Evolutionary conservation across 2,888 invertebrate genomes (phyloP).

Genomic region (Volucella zonaria): DNA sequence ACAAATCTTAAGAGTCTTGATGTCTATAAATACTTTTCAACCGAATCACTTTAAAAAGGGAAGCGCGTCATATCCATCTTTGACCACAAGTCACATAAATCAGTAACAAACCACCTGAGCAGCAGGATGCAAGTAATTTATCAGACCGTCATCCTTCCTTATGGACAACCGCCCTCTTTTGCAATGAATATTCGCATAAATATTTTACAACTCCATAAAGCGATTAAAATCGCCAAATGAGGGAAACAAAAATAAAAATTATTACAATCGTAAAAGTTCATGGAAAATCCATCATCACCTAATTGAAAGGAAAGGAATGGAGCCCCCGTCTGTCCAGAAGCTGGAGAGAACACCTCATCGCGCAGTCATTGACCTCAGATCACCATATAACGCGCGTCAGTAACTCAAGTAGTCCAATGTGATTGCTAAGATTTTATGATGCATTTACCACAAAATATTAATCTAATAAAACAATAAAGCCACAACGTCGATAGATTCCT

Average conservation of each 20-base stretch:
- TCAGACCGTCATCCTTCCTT: background rate
- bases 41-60: background rate
- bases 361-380: slow-evolving; percentile 48
- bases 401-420: slow-evolving; percentile 69
- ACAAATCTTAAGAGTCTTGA: background rate
- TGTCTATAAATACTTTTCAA: background rate
- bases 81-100: slow-evolving; percentile 45
- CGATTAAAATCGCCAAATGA: slow-evolving; percentile 33
- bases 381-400: slow-evolving; percentile 26
- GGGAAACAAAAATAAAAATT: background rate
- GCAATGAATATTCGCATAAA: slow-evolving; percentile 26
- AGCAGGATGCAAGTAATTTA: slow-evolving; percentile 39
- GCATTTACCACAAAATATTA: slow-evolving; percentile 54
- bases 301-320: slow-evolving; percentile 48
- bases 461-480: slow-evolving; percentile 51
- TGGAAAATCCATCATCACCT: slow-evolving; percentile 68
- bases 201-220: slow-evolving; percentile 61
- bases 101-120: slow-evolving; percentile 32
- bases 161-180: background rate
- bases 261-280: slow-evolving; percentile 67
- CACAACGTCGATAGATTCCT: slow-evolving; percentile 33
- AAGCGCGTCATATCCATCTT: slow-evolving; percentile 12
- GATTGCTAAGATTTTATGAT: slow-evolving; percentile 55
- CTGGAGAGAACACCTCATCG: background rate
- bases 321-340: background rate